A percentile compares a stretch with the other conserved stretches of the same genome.
These are phyloP conservation scores for Tangara arthus DNA, from an alignment of 2,797 vertebrate species.

Conservation along the genomic window DNA sequence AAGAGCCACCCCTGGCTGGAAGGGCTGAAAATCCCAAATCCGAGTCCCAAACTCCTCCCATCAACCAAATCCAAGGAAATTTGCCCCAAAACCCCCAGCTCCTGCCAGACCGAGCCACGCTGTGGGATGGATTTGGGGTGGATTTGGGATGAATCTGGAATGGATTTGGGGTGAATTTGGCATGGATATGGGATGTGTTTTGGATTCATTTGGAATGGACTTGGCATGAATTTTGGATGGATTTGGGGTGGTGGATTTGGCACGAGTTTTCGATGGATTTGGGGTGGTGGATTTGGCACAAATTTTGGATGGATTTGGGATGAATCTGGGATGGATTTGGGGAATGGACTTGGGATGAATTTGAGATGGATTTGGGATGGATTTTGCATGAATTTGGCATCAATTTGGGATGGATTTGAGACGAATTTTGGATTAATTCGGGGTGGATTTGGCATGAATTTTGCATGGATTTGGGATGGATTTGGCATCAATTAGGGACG, in stretches of 20 bases:
- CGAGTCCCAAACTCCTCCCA: fast-evolving
- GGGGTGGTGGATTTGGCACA: background rate
- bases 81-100: fast-evolving
- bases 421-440: background rate
- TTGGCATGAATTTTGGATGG: fast-evolving
- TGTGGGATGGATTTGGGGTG: too few relatives aligned
- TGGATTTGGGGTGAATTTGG: too few relatives aligned
- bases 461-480: background rate
- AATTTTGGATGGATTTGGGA: too few relatives aligned
- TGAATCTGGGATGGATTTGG: too few relatives aligned
- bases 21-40: fast-evolving
- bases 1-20: background rate
- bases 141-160: too few relatives aligned
- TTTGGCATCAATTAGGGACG: too few relatives aligned
- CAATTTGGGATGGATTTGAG: fast-evolving
- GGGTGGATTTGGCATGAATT: background rate
- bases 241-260: background rate
- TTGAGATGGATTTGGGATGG: background rate
- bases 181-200: background rate
- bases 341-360: too few relatives aligned
- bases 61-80: background rate
- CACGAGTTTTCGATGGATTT: too few relatives aligned
- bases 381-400: background rate
- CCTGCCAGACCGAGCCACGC: background rate
- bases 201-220: background rate